Conservation (phyloP, 2,113 vertebrate genomes). For the Campylomormyrus numenius region DNA sequence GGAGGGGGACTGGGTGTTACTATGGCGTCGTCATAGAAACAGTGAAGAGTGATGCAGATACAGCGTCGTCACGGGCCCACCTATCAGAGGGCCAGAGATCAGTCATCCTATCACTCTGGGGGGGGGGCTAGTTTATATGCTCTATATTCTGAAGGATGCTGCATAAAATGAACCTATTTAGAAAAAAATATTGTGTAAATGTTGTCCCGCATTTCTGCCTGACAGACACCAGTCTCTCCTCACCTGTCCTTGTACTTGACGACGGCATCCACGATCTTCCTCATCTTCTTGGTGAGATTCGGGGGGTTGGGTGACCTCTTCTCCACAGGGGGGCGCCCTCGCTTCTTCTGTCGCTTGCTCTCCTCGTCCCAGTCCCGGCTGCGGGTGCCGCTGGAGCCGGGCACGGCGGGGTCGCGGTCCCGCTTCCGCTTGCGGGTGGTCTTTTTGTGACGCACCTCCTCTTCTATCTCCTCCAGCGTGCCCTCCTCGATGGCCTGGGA, state of each 20-base stretch:
- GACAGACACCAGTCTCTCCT: slow-evolving; percentile 19
- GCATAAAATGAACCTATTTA: no score
- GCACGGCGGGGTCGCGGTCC: slow-evolving; percentile 72
- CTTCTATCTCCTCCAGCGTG: slow-evolving; percentile 90
- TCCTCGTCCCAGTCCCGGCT: slow-evolving; percentile 83
- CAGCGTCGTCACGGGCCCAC: neutral
- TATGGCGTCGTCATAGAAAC: neutral
- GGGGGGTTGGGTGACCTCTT: slow-evolving; percentile 86
- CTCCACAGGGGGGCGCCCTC: slow-evolving; percentile 80
- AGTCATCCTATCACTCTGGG: no score
- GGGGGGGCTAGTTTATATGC: no score
- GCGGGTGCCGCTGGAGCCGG: slow-evolving; percentile 70
- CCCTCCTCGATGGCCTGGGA: slow-evolving; percentile 90
- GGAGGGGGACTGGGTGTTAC: neutral
- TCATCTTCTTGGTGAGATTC: slow-evolving; percentile 92
- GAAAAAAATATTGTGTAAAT: no score
- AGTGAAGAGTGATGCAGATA: neutral
- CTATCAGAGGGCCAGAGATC: no score
- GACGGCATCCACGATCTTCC: slow-evolving; percentile 85
- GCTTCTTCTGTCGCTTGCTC: slow-evolving; percentile 87
- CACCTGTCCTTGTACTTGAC: slow-evolving; percentile 96
- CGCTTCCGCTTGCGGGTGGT: slow-evolving; percentile 84
- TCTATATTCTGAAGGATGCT: no score
- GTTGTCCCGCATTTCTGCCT: neutral
- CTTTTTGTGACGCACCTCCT: slow-evolving; percentile 91